A percentile compares a stretch with the other conserved stretches of the same genome.
Conservation (phyloP, 2,888 invertebrate genomes). For the Tridacna gigas region DNA sequence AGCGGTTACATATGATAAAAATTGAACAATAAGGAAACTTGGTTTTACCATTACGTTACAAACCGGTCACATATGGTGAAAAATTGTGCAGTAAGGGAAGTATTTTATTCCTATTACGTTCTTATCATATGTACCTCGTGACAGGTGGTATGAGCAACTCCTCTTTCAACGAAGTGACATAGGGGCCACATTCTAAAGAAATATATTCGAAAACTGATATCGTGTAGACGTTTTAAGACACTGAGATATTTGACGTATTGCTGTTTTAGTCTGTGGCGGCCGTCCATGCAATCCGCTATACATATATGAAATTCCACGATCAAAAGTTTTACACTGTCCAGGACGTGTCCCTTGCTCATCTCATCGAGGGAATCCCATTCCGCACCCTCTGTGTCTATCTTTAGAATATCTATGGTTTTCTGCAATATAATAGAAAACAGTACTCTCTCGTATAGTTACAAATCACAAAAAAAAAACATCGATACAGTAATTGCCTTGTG, state of each 20-base stretch:
- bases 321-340: neutral
- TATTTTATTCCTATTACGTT: neutral
- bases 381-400: conserved; percentile 13
- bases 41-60: no score
- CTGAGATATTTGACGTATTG: conserved; percentile 1
- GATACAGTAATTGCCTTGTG: no score
- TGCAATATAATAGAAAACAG: neutral
- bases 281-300: neutral
- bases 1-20: no score
- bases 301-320: conserved; percentile 19
- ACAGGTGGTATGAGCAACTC: neutral
- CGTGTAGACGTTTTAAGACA: neutral
- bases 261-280: neutral
- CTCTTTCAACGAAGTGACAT: neutral
- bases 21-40: no score
- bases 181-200: conserved; percentile 14
- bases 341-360: neutral
- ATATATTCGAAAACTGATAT: conserved; percentile 8
- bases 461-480: no score
- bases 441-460: no score
- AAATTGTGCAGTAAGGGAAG: neutral
- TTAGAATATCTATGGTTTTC: conserved; percentile 7
- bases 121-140: conserved; percentile 15
- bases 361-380: conserved; percentile 13
- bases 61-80: no score